These are phyloP conservation scores for Dipus sagitta DNA, from an alignment of 2,797 vertebrate species.

Conservation along the genomic window DNA sequence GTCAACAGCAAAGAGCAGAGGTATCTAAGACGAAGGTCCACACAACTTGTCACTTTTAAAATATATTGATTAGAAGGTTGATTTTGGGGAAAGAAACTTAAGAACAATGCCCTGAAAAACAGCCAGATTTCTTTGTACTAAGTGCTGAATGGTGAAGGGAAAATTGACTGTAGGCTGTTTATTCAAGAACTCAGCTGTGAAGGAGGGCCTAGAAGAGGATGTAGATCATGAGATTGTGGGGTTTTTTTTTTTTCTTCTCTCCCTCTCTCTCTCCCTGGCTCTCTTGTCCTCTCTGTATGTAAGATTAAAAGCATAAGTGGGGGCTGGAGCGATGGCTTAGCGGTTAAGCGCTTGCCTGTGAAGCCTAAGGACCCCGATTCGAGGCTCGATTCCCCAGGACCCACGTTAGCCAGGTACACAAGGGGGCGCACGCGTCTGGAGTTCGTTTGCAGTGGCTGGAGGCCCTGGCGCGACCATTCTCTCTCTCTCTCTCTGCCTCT, in stretches of 20 bases:
- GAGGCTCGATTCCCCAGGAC: too few species aligned
- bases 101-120: not conserved
- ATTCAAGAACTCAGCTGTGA: constrained; percentile 17
- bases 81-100: constrained; percentile 7
- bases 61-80: not conserved
- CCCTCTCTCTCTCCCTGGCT: too few species aligned
- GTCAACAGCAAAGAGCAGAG: not conserved
- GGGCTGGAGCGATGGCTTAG: too few species aligned
- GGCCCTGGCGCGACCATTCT: too few species aligned
- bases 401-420: too few species aligned
- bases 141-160: not conserved
- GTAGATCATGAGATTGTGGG: not conserved
- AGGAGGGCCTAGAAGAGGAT: not conserved
- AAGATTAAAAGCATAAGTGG: constrained; percentile 6
- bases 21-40: not conserved
- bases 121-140: not conserved
- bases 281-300: not conserved
- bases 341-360: too few species aligned
- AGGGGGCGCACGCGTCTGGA: too few species aligned
- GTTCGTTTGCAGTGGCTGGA: too few species aligned
- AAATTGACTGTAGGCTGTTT: not conserved
- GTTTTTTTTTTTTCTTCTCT: not conserved
- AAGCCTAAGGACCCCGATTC: too few species aligned
- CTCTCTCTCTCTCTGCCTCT: too few species aligned
- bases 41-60: not conserved